Percentiles rank a stretch among this genome's conserved stretches.
Conservation (phyloP, 2,797 vertebrate species). For the Oreonectes daqikongensis region DNA sequence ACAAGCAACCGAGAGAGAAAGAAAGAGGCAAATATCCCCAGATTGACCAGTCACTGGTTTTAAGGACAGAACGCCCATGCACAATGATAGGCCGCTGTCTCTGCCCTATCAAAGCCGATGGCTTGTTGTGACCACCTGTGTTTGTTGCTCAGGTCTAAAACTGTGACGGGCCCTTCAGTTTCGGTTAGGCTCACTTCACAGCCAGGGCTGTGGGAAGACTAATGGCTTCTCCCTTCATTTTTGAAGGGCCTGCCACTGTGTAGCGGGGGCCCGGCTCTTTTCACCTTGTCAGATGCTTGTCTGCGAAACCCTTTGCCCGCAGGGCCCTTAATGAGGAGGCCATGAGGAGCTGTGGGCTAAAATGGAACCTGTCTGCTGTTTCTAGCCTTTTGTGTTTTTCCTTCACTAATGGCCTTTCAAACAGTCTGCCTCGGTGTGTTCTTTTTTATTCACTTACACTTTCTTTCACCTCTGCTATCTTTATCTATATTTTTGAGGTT, state of each 20-base stretch:
- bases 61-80: conserved; percentile 61
- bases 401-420: conserved; percentile 47
- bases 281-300: conserved; percentile 55
- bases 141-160: conserved; percentile 56
- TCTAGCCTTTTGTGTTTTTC: conserved; percentile 39
- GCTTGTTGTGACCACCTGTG: conserved; percentile 64
- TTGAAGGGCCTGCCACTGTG: conserved; percentile 46
- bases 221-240: conserved; percentile 62
- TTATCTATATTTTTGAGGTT: conserved; percentile 30
- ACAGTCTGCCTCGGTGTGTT: conserved; percentile 29
- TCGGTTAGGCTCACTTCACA: conserved; percentile 56
- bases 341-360: conserved; percentile 34
- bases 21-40: conserved; percentile 58
- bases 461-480: conserved; percentile 6
- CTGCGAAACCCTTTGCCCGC: conserved; percentile 31
- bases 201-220: conserved; percentile 49
- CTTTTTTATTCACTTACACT: conserved; percentile 36
- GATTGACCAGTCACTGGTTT: conserved; percentile 62
- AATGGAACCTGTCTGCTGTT: conserved; percentile 42
- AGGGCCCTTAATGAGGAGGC: conserved; percentile 49
- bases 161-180: conserved; percentile 59
- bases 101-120: conserved; percentile 65
- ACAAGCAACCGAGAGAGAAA: conserved; percentile 57
- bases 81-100: conserved; percentile 59
- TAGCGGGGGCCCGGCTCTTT: conserved; percentile 50